These are phyloP conservation scores for Nomada fabriciana DNA, from an alignment of 2,888 invertebrate genomes.

Conservation along the genomic window DNA sequence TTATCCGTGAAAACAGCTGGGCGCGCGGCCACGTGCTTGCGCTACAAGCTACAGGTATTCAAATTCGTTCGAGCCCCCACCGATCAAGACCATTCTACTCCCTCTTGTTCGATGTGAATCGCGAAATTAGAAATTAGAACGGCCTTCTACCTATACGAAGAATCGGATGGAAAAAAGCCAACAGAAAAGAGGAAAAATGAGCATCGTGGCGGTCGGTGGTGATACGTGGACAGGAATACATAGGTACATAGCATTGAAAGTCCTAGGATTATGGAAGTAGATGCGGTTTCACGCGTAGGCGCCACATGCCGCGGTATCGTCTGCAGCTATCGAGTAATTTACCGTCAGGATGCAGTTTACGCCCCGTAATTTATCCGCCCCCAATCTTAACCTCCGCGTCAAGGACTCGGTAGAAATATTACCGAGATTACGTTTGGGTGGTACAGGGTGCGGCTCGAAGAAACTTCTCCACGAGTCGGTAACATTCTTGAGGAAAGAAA, in stretches of 20 bases:
- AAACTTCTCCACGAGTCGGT: constrained; percentile 26
- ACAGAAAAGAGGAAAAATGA: background rate
- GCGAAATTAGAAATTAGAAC: constrained; percentile 16
- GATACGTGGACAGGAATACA: background rate
- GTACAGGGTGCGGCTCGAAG: constrained; percentile 47
- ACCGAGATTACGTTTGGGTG: constrained; percentile 57
- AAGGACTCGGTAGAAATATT: constrained; percentile 63
- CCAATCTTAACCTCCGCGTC: constrained; percentile 56
- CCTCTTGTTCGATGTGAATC: constrained; percentile 1
- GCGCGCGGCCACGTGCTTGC: constrained; percentile 49
- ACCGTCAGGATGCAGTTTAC: constrained; percentile 64
- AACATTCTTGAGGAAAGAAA: background rate
- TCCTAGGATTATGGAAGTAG: constrained; percentile 38
- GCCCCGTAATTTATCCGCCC: constrained; percentile 70
- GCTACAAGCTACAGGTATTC: constrained; percentile 47
- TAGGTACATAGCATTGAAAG: background rate
- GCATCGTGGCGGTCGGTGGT: background rate
- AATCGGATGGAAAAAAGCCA: background rate
- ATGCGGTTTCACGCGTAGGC: constrained; percentile 59
- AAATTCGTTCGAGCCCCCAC: constrained; percentile 40
- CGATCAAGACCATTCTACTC: background rate
- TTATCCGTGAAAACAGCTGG: constrained; percentile 61
- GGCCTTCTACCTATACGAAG: background rate
- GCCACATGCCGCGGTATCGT: constrained; percentile 44
- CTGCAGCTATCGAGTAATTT: constrained; percentile 66